Percentiles rank a stretch among this genome's conserved stretches.
Evolutionary conservation across 2,797 vertebrate species (phyloP).

Genomic region (Podarcis lilfordi): DNA sequence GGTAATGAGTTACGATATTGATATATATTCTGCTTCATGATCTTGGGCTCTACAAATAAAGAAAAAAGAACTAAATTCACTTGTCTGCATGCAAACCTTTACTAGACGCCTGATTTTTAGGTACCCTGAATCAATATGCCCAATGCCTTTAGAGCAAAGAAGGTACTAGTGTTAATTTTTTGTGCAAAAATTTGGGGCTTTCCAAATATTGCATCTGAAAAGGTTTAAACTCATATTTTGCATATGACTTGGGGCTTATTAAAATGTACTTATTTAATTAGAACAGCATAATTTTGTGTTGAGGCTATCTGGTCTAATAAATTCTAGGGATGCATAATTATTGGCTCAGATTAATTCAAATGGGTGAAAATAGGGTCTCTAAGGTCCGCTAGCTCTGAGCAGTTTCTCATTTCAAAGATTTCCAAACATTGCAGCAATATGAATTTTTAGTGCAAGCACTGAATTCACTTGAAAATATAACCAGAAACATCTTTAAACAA

Average conservation of each 20-base stretch:
- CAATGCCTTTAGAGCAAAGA: background rate
- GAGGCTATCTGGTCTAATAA: background rate
- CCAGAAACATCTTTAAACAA: background rate
- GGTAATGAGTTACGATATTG: no score
- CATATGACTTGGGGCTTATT: background rate
- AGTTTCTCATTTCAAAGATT: background rate
- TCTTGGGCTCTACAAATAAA: background rate
- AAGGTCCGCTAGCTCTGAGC: background rate
- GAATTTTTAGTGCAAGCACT: background rate
- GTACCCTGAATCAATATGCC: background rate
- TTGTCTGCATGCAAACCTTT: background rate
- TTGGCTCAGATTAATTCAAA: background rate
- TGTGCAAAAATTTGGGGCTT: background rate
- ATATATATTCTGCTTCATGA: background rate
- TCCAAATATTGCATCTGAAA: background rate
- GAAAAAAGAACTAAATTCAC: background rate
- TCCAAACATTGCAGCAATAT: background rate
- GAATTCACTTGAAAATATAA: background rate
- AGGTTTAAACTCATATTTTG: background rate
- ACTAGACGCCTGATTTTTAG: background rate
- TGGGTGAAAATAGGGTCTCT: background rate
- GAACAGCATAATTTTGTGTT: background rate
- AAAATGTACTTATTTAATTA: background rate
- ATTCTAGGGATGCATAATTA: background rate
- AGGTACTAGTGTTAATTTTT: background rate